Conservation (phyloP, 2,888 invertebrate species). For the Tridacna crocea region DNA sequence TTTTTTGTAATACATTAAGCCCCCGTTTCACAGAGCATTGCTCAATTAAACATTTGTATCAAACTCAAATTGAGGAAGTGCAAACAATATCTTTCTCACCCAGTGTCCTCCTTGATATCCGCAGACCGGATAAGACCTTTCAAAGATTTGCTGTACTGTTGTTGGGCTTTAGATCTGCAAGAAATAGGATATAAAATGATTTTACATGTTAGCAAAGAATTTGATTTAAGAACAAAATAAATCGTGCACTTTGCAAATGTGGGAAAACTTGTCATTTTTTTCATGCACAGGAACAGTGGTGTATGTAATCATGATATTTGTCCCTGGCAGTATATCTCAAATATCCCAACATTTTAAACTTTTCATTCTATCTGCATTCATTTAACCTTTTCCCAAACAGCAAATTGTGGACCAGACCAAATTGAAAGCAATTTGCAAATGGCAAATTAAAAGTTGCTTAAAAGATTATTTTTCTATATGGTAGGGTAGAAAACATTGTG, state of each 20-base stretch:
- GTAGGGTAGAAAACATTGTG: neutral
- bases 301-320: too few relatives aligned
- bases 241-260: too few relatives aligned
- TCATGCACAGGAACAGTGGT: too few relatives aligned
- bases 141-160: conserved; percentile 54
- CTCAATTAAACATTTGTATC: too few relatives aligned
- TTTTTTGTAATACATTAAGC: too few relatives aligned
- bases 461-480: neutral
- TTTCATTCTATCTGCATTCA: neutral
- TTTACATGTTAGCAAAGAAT: too few relatives aligned
- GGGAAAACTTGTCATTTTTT: too few relatives aligned
- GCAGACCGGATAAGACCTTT: conserved; percentile 38
- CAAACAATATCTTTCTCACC: conserved; percentile 39
- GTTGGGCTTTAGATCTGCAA: conserved; percentile 62
- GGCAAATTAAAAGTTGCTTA: neutral
- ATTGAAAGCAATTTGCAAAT: neutral
- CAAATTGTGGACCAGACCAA: neutral
- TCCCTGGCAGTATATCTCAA: neutral
- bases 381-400: neutral
- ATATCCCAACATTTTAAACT: neutral
- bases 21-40: too few relatives aligned
- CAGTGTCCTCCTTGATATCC: conserved; percentile 56
- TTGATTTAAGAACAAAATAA: too few relatives aligned
- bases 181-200: too few relatives aligned
- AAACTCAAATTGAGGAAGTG: too few relatives aligned